Evolutionary conservation across 2,888 invertebrate species (phyloP).

Genomic region (Mamestra brassicae): DNA sequence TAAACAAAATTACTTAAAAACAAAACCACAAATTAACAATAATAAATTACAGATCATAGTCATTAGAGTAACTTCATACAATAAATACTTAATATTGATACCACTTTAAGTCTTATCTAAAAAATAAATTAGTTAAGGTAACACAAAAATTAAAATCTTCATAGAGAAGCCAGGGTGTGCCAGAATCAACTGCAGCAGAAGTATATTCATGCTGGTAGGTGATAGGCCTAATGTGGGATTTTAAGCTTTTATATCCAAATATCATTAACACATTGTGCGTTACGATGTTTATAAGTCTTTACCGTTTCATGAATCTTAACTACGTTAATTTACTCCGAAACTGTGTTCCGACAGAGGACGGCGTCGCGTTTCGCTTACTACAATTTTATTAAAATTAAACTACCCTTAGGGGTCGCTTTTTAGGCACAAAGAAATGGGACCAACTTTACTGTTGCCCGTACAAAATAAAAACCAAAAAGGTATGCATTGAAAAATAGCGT

Average conservation of each 20-base stretch:
- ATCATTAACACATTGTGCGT: background rate
- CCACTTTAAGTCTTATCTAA: background rate
- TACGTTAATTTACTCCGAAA: constrained; percentile 32
- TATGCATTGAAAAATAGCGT: background rate
- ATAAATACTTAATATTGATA: constrained; percentile 24
- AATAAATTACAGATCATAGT: constrained; percentile 28
- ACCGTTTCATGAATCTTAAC: constrained; percentile 21
- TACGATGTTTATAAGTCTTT: constrained; percentile 14
- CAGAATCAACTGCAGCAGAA: background rate
- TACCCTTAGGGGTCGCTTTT: background rate
- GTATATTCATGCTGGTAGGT: background rate
- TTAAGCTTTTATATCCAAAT: background rate
- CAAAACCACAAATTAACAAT: constrained; percentile 25
- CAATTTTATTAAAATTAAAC: constrained; percentile 15
- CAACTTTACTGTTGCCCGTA: background rate
- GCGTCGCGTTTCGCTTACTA: constrained; percentile 30
- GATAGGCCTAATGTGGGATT: background rate
- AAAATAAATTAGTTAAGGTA: constrained; percentile 14
- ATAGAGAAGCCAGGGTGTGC: background rate
- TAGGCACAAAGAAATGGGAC: background rate
- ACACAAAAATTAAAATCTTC: constrained; percentile 9
- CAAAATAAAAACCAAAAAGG: background rate
- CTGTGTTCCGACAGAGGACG: constrained; percentile 53
- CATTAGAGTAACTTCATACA: background rate
- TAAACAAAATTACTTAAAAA: constrained; percentile 19